Percentiles rank a stretch among this genome's conserved stretches.
Conservation (phyloP, 1,140 invertebrate genomes). For the Ceratina australensis region DNA sequence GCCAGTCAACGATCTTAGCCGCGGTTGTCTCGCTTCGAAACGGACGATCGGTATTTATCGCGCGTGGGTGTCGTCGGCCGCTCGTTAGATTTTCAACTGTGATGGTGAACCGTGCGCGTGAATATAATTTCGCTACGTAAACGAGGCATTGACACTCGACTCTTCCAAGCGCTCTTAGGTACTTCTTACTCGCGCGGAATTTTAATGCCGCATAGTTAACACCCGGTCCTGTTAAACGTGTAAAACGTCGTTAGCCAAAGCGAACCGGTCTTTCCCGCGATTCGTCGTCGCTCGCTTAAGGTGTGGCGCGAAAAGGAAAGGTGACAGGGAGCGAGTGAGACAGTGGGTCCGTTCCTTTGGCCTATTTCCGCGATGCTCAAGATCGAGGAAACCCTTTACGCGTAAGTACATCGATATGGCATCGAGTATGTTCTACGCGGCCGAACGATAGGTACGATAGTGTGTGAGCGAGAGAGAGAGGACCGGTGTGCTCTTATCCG, state of each 20-base stretch:
- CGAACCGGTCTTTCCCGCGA: slow-evolving; percentile 10
- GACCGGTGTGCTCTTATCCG: background rate
- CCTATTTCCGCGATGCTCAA: slow-evolving; percentile 23
- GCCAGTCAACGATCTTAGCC: too few species aligned
- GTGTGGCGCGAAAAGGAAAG: slow-evolving; percentile 38
- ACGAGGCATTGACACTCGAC: too few species aligned
- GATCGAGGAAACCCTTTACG: slow-evolving; percentile 31
- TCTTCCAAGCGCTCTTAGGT: too few species aligned
- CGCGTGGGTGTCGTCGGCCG: too few species aligned
- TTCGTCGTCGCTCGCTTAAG: background rate
- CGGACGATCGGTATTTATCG: too few species aligned
- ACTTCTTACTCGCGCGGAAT: too few species aligned
- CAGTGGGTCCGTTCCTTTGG: background rate
- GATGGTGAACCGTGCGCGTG: too few species aligned
- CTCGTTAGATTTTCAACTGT: too few species aligned
- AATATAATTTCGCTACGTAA: too few species aligned
- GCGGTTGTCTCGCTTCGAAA: too few species aligned
- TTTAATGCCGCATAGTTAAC: background rate
- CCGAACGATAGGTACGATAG: too few species aligned
- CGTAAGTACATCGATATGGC: slow-evolving; percentile 20
- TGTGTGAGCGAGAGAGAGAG: too few species aligned
- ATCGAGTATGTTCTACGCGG: background rate
- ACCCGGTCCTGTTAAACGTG: background rate
- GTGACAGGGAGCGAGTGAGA: background rate
- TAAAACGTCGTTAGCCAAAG: background rate